Evolutionary conservation across 35 echinoderm and acorn worm genomes (phyloP), one percentile per base, ranked within the genome.

Genomic region (Heliocidaris tuberculata): DNA sequence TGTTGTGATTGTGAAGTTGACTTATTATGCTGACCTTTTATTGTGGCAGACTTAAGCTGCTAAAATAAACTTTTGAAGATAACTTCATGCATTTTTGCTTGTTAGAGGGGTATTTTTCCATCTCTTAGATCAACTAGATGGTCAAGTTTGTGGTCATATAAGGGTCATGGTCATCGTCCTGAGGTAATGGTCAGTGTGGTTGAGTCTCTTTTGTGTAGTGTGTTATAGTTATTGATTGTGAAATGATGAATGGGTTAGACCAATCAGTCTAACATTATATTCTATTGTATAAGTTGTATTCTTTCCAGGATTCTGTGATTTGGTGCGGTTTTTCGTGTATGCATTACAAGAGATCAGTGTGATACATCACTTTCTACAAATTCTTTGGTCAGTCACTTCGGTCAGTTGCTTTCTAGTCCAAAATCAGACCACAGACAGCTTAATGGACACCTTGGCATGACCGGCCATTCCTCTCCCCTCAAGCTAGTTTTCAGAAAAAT

Each of bases 1-100:
- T 78, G 65, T 78, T 78, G 65, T 78, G 65, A 78, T 78, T 21
- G 65, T 78, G 65, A 8, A 78, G 27, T 78, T 78, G 27, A 78
- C 65, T 78, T 78, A 78, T 78, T 78, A 24, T 78, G 65, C 27
- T 78, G 65, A 78, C 65, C 65, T 78, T 78, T 78, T 78, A n/a
- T 78, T 78, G 17, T 78, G 65, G 65, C 65, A 78, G 65, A 78
- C 65, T n/a, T 27, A 78, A 78, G 19, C 65, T 78, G 21, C 21
- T 78, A 78, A 78, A 78, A 78, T 78, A 78, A 78, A 78, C 65
- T 78, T 78, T 78, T 78, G 65, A 78, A 78, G 65, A 78, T 78
- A 78, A 78, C 27, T 78, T 78, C 17, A 78, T n/a, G 21, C 65
- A 78, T 19, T 19, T 7, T 27, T 78, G 65, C 65, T 29, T 78